These are phyloP conservation scores for Pardosa pseudoannulata DNA, from an alignment of 2,888 invertebrate species.

Conservation along the genomic window DNA sequence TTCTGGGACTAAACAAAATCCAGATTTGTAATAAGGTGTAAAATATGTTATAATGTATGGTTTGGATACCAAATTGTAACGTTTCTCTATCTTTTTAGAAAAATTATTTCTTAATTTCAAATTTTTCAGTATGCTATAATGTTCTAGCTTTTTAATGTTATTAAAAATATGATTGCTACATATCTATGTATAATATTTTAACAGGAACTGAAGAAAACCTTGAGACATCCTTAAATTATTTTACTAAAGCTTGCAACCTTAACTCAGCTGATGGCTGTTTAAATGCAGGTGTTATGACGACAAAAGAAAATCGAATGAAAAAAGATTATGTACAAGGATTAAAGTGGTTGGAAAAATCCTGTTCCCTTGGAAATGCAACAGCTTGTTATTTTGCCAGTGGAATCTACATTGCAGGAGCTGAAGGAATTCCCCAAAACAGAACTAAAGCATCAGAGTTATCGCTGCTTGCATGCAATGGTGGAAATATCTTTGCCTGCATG, in stretches of 20 bases:
- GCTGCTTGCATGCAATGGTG: slow-evolving; percentile 87
- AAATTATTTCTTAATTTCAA: too few relatives aligned
- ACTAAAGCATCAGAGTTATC: slow-evolving; percentile 88
- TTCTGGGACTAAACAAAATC: too few relatives aligned
- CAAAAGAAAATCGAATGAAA: slow-evolving; percentile 79
- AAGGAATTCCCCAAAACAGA: slow-evolving; percentile 82
- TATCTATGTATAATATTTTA: too few relatives aligned
- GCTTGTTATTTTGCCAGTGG: slow-evolving; percentile 90
- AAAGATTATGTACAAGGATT: slow-evolving; percentile 78
- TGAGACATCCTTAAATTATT: slow-evolving; percentile 84
- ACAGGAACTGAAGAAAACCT: slow-evolving; percentile 80
- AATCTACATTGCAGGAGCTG: slow-evolving; percentile 82
- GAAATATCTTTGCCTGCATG: slow-evolving; percentile 91
- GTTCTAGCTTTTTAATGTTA: too few relatives aligned
- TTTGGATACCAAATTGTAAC: too few relatives aligned
- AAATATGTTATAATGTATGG: too few relatives aligned
- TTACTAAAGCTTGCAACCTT: slow-evolving; percentile 87
- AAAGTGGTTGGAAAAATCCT: slow-evolving; percentile 79
- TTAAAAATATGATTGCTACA: too few relatives aligned
- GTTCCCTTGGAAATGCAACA: slow-evolving; percentile 80
- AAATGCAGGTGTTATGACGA: slow-evolving; percentile 84
- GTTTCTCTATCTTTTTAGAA: too few relatives aligned
- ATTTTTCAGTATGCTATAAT: too few relatives aligned
- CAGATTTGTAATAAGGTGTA: too few relatives aligned
- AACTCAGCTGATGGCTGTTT: slow-evolving; percentile 85